A percentile compares a stretch with the other conserved stretches of the same genome.
phyloP scores from a whole-genome alignment of 2,797 vertebrate genomes.

The Thunnus albacares region DNA sequence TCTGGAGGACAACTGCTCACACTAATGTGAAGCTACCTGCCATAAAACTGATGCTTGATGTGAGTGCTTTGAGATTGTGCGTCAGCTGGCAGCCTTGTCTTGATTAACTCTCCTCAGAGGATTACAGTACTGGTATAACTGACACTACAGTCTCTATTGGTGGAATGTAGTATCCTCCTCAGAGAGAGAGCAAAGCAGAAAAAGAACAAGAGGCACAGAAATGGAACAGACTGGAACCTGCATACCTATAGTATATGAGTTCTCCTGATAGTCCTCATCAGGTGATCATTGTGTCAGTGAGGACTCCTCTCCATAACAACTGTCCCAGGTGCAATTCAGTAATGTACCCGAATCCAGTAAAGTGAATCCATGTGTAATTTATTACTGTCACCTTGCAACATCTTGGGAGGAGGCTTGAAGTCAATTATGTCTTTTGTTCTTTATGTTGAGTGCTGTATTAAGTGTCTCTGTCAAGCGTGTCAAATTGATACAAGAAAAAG shows the following conservation, averaged over 20 bases:
- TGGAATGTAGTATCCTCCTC: constrained; percentile 5
- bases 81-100: constrained; percentile 54
- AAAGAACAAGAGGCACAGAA: constrained; percentile 22
- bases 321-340: constrained; percentile 74
- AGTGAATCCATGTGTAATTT: constrained; percentile 75
- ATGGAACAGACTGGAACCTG: constrained; percentile 50
- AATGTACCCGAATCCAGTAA: constrained; percentile 65
- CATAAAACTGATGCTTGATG: constrained; percentile 17
- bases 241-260: constrained; percentile 25
- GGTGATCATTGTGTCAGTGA: constrained; percentile 61
- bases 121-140: constrained; percentile 26
- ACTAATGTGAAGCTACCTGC: constrained; percentile 15
- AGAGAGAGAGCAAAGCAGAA: constrained; percentile 22
- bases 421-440: constrained; percentile 72
- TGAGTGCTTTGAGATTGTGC: constrained; percentile 8
- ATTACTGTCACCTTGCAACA: constrained; percentile 75
- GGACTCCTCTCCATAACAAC: constrained; percentile 65
- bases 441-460: constrained; percentile 75
- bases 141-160: constrained; percentile 56
- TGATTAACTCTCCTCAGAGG: constrained; percentile 59
- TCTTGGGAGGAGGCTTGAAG: constrained; percentile 70
- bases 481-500: constrained; percentile 58
- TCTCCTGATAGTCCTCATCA: constrained; percentile 74
- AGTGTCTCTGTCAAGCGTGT: constrained; percentile 70
- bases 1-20: constrained; percentile 7